A percentile compares a stretch with the other conserved stretches of the same genome.
phyloP scores from a whole-genome alignment of 2,797 vertebrate species.

The Iguana delicatissima region DNA sequence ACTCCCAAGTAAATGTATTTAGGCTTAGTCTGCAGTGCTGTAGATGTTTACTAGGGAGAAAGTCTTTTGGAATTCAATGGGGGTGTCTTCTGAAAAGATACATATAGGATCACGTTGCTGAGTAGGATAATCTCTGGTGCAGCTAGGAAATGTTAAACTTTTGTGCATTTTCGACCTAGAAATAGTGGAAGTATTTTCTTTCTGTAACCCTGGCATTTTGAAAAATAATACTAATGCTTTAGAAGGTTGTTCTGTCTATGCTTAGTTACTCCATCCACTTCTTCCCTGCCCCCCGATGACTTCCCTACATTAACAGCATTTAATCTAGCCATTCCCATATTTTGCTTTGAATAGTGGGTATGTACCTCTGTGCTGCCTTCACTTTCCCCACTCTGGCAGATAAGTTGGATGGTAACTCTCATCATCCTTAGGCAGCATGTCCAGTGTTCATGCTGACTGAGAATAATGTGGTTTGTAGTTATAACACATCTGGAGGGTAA shows the following conservation, averaged over 20 bases:
- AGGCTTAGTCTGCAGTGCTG: background rate
- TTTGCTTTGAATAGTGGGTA: background rate
- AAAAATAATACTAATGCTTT: background rate
- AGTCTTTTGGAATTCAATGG: background rate
- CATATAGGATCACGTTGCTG: background rate
- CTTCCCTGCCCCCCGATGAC: background rate
- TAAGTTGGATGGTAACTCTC: background rate
- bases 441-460: background rate
- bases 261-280: background rate
- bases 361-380: background rate
- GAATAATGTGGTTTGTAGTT: background rate
- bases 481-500: background rate
- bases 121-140: background rate
- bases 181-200: slow-evolving; percentile 57
- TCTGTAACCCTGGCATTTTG: slow-evolving; percentile 21
- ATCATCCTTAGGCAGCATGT: background rate
- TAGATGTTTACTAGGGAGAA: background rate
- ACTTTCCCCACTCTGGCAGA: background rate
- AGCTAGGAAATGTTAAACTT: background rate
- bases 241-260: background rate
- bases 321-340: background rate
- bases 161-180: slow-evolving; percentile 18
- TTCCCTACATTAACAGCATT: background rate
- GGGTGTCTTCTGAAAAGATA: background rate
- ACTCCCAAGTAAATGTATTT: background rate